phyloP scores from a whole-genome alignment of 2,113 vertebrate species.

The Daubentonia madagascariensis region DNA sequence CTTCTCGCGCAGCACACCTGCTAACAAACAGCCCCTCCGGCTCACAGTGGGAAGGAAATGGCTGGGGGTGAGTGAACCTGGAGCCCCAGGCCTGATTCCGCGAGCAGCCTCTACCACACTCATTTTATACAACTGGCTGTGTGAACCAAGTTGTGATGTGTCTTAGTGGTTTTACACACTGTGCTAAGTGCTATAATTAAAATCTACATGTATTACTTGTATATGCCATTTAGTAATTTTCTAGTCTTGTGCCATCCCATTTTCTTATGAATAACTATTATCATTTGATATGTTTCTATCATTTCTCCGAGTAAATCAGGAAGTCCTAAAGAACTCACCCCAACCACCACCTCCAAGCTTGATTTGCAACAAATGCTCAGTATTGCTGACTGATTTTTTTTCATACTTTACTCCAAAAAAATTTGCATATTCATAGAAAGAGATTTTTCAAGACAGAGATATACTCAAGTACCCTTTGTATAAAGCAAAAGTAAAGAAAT shows the following conservation, averaged over 20 bases:
- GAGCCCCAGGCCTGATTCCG: not conserved
- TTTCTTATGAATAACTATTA: not conserved
- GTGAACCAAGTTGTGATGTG: not conserved
- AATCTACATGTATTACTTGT: not conserved
- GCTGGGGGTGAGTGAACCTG: not conserved
- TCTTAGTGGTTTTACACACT: not conserved
- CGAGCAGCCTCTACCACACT: not conserved
- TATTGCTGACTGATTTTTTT: not conserved
- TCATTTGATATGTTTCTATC: not conserved
- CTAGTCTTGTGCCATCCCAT: not conserved
- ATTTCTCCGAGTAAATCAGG: not conserved
- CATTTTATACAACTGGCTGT: too few relatives aligned
- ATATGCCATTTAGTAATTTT: not conserved
- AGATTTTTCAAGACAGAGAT: not conserved
- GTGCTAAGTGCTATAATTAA: not conserved
- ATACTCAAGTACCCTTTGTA: not conserved
- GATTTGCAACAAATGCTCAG: not conserved
- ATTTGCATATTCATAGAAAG: not conserved
- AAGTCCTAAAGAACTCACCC: not conserved
- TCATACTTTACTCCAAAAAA: not conserved
- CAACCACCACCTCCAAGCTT: not conserved
- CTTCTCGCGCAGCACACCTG: too few relatives aligned
- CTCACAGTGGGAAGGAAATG: not conserved
- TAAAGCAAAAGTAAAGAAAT: not conserved
- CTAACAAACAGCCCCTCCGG: not conserved